A percentile compares a stretch with the other conserved stretches of the same genome.
phyloP scores from a whole-genome alignment of 2,888 invertebrate genomes.

The Thecophora atra region DNA sequence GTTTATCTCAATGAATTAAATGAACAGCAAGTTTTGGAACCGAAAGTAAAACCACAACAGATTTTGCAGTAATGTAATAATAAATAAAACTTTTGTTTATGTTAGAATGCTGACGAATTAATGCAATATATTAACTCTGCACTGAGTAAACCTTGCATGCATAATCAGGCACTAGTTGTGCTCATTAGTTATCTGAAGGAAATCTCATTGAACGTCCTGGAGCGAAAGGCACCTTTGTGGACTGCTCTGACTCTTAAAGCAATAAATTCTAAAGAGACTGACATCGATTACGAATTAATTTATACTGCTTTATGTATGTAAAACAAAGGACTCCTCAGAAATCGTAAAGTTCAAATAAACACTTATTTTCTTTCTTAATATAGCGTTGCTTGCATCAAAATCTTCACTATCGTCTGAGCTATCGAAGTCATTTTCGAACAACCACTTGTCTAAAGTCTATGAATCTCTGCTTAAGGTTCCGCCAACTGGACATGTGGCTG shows the following conservation, averaged over 20 bases:
- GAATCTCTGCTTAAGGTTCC: slow-evolving; percentile 47
- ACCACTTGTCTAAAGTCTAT: slow-evolving; percentile 52
- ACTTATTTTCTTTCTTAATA: slow-evolving; percentile 8
- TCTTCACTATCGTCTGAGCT: slow-evolving; percentile 53
- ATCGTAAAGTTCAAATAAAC: background rate
- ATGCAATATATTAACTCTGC: slow-evolving; percentile 51
- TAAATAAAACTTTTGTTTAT: slow-evolving; percentile 4
- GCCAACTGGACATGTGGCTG: slow-evolving; percentile 42
- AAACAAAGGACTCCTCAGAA: background rate
- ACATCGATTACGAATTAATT: slow-evolving; percentile 42
- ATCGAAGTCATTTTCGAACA: slow-evolving; percentile 50
- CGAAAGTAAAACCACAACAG: slow-evolving; percentile 44
- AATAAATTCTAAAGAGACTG: slow-evolving; percentile 46
- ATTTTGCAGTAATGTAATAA: background rate
- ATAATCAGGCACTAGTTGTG: slow-evolving; percentile 47
- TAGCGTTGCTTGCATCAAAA: slow-evolving; percentile 45
- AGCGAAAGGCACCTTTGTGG: slow-evolving; percentile 53
- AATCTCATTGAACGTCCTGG: slow-evolving; percentile 48
- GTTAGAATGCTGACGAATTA: slow-evolving; percentile 41
- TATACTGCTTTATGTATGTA: slow-evolving; percentile 47
- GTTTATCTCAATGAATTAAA: slow-evolving; percentile 50
- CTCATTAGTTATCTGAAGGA: slow-evolving; percentile 49
- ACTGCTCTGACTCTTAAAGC: slow-evolving; percentile 51
- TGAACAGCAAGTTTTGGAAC: slow-evolving; percentile 52
- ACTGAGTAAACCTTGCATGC: slow-evolving; percentile 47